Evolutionary conservation across 1,140 invertebrate genomes (phyloP), one percentile per base, ranked within the genome.

Genomic region (Diabrotica virgifera): DNA sequence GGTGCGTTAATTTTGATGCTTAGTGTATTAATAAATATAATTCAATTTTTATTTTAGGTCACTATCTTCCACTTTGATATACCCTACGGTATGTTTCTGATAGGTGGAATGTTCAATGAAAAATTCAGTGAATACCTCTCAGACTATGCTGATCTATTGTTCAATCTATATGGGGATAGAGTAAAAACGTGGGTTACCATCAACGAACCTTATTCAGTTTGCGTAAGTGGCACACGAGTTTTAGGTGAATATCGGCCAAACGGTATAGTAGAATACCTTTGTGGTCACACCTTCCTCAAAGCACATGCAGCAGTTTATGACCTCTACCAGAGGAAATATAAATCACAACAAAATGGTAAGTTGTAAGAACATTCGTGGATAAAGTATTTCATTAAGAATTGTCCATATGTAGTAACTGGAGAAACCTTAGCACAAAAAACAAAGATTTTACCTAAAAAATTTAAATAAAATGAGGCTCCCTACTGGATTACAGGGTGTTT

Each of bases 21-120:
- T n/a, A n/a, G n/a, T n/a, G n/a, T n/a, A n/a, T n/a, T n/a, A n/a
- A n/a, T n/a, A n/a, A n/a, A n/a, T n/a, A n/a, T n/a, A n/a, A n/a
- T n/a, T n/a, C n/a, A n/a, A n/a, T n/a, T n/a, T n/a, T n/a, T 52
- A 6, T 60, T 60, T n/a, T 5, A 60, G 78, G 86, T 89, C 70
- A 86, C 65, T 5, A 55, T 76, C 10, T 77, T 64, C 61, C 74
- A 76, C 54, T 76, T 73, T 69, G 76, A 77, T 66, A 38, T 69
- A 24, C 80, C 78, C 4, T 66, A 78, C 61, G 36, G 61, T 5
- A 51, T 80, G 5, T 69, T 78, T 58, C 72, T 76, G 10, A 46
- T 77, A 9, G 78, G 78, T 14, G 78, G 77, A 8, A 77, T 71
- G 72, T 36, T 62, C n/a, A 77, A 79, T 56, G 70, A 69, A 8